phyloP scores from a whole-genome alignment of 2,888 invertebrate species.

The Drosophila helvetica region DNA sequence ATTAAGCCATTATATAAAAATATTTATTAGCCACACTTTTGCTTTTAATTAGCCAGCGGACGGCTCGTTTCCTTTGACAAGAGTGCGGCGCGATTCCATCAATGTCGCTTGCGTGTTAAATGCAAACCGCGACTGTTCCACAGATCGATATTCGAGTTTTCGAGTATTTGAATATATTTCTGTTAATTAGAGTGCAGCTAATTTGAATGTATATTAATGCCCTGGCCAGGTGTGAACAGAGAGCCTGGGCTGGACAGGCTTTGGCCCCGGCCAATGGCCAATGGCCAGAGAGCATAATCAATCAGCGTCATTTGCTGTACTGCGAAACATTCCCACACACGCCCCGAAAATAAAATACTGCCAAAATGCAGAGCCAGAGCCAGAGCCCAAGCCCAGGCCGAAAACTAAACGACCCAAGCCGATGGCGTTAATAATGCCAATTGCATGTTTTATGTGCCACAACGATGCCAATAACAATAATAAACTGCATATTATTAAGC shows the following conservation, averaged over 20 bases:
- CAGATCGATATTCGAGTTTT: slow-evolving; percentile 1
- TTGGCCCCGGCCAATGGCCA: slow-evolving; percentile 5
- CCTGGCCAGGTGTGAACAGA: slow-evolving; percentile 72
- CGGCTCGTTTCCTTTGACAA: slow-evolving; percentile 38
- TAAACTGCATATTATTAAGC: slow-evolving; percentile 78
- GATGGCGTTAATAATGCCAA: slow-evolving; percentile 77
- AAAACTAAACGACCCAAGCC: slow-evolving; percentile 52
- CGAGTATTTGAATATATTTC: slow-evolving; percentile 35
- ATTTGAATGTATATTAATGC: slow-evolving; percentile 70
- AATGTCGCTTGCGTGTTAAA: slow-evolving; percentile 51
- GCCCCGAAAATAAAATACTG: slow-evolving; percentile 38
- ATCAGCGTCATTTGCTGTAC: slow-evolving; percentile 65
- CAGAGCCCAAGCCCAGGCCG: slow-evolving; percentile 2
- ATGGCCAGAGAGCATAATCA: slow-evolving; percentile 53
- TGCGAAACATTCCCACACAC: slow-evolving; percentile 72
- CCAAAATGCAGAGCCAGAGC: not conserved
- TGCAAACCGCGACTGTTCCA: slow-evolving; percentile 21
- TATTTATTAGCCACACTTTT: slow-evolving; percentile 63
- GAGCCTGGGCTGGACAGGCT: slow-evolving; percentile 11
- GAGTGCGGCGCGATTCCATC: slow-evolving; percentile 19
- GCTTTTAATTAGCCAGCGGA: slow-evolving; percentile 68
- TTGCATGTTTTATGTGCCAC: slow-evolving; percentile 58
- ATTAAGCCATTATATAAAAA: slow-evolving; percentile 70
- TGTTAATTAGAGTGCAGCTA: slow-evolving; percentile 74
- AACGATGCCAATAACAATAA: slow-evolving; percentile 59